Percentiles rank a stretch among this genome's conserved stretches.
phyloP scores from a whole-genome alignment of 2,113 vertebrate species.

The Petaurus breviceps region DNA sequence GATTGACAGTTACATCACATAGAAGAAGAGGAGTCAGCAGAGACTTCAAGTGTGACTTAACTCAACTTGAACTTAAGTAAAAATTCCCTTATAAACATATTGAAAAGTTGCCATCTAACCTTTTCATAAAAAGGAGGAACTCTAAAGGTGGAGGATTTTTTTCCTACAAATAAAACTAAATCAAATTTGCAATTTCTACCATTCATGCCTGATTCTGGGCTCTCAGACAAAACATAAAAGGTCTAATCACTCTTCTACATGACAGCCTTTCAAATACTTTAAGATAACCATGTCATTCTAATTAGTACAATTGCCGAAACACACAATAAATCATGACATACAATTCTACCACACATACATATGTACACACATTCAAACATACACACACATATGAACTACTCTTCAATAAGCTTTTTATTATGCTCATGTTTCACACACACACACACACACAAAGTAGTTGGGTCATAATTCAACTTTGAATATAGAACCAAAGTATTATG shows the following conservation, averaged over 20 bases:
- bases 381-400: neutral
- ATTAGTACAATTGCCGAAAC: neutral
- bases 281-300: neutral
- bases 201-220: neutral
- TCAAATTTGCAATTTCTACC: neutral
- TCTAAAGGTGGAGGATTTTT: neutral
- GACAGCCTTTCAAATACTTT: neutral
- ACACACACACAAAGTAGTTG: neutral
- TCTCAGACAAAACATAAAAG: neutral
- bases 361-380: neutral
- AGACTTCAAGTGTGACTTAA: neutral
- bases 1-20: neutral
- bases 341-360: neutral
- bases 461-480: neutral
- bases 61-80: neutral
- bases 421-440: neutral
- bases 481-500: neutral
- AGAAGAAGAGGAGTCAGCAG: neutral
- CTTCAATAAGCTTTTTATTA: neutral
- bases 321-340: neutral
- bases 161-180: neutral
- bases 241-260: neutral
- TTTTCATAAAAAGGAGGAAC: neutral
- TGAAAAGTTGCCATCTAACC: neutral
- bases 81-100: neutral